Percentiles rank a stretch among this genome's conserved stretches.
phyloP scores from a whole-genome alignment of 2,888 invertebrate genomes.

The Acleris literana region DNA sequence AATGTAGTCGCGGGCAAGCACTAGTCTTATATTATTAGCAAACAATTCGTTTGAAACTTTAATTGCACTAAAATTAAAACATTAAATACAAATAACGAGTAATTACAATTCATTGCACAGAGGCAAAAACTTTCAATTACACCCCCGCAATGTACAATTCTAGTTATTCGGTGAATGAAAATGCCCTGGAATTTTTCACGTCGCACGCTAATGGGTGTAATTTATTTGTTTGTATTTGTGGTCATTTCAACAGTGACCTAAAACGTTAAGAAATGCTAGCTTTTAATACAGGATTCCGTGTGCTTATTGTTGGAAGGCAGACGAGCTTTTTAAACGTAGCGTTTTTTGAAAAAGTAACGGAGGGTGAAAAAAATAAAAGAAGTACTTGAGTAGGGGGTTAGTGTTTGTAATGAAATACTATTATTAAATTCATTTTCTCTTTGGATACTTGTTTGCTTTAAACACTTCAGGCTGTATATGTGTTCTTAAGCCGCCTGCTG shows the following conservation, averaged over 20 bases:
- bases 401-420: no score
- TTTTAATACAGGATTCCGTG: slow-evolving; percentile 42
- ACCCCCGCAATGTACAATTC: slow-evolving; percentile 2
- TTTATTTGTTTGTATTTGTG: slow-evolving; percentile 42
- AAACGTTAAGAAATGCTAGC: slow-evolving; percentile 41
- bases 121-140: background rate
- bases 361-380: no score
- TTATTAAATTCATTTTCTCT: no score
- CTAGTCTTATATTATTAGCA: no score
- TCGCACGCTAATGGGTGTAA: slow-evolving; percentile 42
- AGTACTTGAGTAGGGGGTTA: no score
- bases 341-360: background rate
- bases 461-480: no score
- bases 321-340: slow-evolving; percentile 30
- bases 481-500: no score
- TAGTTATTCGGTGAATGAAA: slow-evolving; percentile 29
- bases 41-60: no score
- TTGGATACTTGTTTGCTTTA: no score
- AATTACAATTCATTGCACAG: background rate
- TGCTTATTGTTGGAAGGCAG: slow-evolving; percentile 32
- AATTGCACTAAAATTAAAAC: no score
- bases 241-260: slow-evolving; percentile 40
- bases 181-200: slow-evolving; percentile 34
- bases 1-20: no score
- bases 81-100: no score